Conservation (phyloP, 1,140 invertebrate genomes). For the Doryteuthis pealeii region DNA sequence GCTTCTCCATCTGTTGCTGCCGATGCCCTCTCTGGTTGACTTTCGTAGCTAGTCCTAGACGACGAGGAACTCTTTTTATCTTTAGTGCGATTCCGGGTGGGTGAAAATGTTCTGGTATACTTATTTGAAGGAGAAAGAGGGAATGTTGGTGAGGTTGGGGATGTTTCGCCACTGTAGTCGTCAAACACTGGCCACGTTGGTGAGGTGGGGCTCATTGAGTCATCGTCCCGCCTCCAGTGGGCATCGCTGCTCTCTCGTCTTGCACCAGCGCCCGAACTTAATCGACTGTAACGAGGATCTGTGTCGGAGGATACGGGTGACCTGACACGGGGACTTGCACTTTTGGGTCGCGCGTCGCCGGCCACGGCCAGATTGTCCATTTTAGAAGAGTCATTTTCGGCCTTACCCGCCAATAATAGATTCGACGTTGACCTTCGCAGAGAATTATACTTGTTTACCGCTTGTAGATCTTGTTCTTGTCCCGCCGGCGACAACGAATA, state of each 20-base stretch:
- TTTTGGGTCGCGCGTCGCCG: not conserved
- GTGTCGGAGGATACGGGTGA: too few relatives aligned
- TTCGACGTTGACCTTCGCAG: not conserved
- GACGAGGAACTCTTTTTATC: too few relatives aligned
- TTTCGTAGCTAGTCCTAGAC: too few relatives aligned
- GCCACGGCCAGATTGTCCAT: not conserved
- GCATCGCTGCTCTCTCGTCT: too few relatives aligned
- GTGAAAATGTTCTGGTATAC: conserved; percentile 4
- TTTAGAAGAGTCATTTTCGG: not conserved
- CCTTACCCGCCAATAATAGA: not conserved
- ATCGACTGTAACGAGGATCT: too few relatives aligned
- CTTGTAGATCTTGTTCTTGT: not conserved
- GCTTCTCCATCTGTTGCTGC: too few relatives aligned
- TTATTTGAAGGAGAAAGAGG: not conserved
- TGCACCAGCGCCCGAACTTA: too few relatives aligned
- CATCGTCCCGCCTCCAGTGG: too few relatives aligned
- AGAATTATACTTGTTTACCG: not conserved
- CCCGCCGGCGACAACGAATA: not conserved
- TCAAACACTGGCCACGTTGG: not conserved
- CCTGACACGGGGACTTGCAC: not conserved
- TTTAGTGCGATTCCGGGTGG: not conserved
- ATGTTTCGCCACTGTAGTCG: not conserved
- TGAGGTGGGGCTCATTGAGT: not conserved
- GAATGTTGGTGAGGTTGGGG: conserved; percentile 5
- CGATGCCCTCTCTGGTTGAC: too few relatives aligned